phyloP scores from a whole-genome alignment of 2,888 invertebrate genomes.

The Agrotis puta region DNA sequence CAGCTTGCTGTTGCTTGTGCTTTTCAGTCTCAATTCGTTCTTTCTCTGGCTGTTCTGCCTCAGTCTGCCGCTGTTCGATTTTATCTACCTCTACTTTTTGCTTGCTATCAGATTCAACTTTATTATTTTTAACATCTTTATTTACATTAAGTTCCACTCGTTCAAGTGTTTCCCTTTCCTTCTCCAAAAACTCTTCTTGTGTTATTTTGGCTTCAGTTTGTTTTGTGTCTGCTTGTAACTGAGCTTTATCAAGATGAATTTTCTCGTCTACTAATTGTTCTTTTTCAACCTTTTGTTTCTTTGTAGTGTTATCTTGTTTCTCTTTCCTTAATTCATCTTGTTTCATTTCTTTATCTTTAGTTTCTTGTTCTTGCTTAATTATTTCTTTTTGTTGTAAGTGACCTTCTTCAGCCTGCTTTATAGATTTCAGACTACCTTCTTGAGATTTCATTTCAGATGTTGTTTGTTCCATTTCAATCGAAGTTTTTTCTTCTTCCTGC shows the following conservation, averaged over 20 bases:
- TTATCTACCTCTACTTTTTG: neutral
- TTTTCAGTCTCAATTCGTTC: neutral
- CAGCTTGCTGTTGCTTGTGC: neutral
- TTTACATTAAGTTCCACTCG: neutral
- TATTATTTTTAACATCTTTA: neutral
- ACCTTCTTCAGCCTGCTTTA: neutral
- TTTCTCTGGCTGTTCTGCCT: neutral
- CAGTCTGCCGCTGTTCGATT: neutral
- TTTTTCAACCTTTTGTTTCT: neutral
- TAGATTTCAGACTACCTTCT: neutral
- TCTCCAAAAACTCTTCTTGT: constrained; percentile 11
- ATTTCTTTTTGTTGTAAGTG: neutral
- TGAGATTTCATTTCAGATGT: neutral
- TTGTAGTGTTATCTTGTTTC: neutral
- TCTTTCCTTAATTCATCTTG: neutral
- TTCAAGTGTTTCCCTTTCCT: neutral
- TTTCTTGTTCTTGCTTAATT: neutral
- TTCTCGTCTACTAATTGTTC: constrained; percentile 5
- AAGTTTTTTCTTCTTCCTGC: neutral
- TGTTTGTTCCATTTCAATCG: neutral
- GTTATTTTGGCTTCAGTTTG: neutral
- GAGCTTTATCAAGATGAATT: neutral
- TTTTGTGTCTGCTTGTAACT: constrained; percentile 7
- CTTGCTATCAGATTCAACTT: neutral
- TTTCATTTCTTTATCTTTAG: neutral